These are phyloP conservation scores for Micromussa lordhowensis DNA, from an alignment of 92 coral and sea anemone species.

Conservation along the genomic window DNA sequence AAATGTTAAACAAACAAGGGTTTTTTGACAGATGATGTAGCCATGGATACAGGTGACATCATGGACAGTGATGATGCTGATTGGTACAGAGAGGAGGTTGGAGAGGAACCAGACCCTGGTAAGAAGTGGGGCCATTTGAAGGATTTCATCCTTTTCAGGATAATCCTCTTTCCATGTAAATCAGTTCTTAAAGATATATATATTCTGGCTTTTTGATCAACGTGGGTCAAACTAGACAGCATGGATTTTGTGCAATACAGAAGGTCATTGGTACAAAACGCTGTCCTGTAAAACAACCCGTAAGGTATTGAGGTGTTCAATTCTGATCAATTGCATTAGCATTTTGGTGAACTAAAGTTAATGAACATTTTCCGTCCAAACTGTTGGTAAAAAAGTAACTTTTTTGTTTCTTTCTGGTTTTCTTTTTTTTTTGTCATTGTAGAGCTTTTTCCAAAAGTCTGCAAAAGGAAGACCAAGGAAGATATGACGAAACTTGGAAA, in stretches of 20 bases:
- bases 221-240: too few relatives aligned
- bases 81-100: slow-evolving; percentile 95
- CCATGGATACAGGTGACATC: slow-evolving; percentile 19
- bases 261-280: too few relatives aligned
- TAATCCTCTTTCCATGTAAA: too few relatives aligned
- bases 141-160: too few relatives aligned
- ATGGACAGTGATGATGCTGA: slow-evolving; percentile 63
- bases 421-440: background rate
- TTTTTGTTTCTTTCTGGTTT: background rate
- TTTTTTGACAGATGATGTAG: slow-evolving; percentile 22
- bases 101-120: slow-evolving; percentile 96
- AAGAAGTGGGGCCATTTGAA: background rate
- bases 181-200: too few relatives aligned
- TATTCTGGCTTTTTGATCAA: too few relatives aligned
- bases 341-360: too few relatives aligned
- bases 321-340: too few relatives aligned
- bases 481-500: slow-evolving; percentile 6
- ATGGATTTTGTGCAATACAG: too few relatives aligned
- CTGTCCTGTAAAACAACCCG: too few relatives aligned
- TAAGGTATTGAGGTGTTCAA: too few relatives aligned
- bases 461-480: slow-evolving; percentile 13
- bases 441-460: slow-evolving; percentile 37
- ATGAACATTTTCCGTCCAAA: too few relatives aligned
- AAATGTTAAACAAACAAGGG: background rate
- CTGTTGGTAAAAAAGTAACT: background rate